Base-by-base conservation (phyloP, 1,140 invertebrate species). In the Mesaphorura yosii region DNA sequence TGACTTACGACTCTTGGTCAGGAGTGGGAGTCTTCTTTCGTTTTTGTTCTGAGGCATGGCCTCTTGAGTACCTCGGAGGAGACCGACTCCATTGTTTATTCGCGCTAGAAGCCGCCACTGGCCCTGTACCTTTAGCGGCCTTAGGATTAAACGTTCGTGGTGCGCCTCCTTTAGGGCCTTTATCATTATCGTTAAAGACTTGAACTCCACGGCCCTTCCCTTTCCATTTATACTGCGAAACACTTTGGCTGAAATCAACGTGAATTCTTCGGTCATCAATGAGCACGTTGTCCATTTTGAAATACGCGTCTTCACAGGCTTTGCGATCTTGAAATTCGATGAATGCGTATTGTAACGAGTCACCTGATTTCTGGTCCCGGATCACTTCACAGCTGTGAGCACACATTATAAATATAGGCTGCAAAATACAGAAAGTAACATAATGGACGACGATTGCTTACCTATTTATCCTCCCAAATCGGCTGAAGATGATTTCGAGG, bases 251-350 rank as follows among this genome's bases (percentile, higher is more conserved):
- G 72, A 99, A 99, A 70, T 99, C 96, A 2, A 99, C 96, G 70
- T 99, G 95, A 63, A 99, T 98, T 63, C 96, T 75, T 41, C 96
- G 72, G 67, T 99, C 96, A 73, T 99, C 96, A 64, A 99, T 98
- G 0, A 98, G 72, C 0, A 98, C 94, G 74, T 99, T 99, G 66
- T 98, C 94, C 96, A 99, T 99, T 76, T 99, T 99, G 64, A 98
- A 95, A 72, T 92, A 99, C 2, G 96, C 96, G 61, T 89, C 84
- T 74, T 99, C 96, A 74, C 95, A 98, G 10, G 92, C 81, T 68
- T 60, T 60, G 14, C 40, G 29, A 19, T 60, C 54, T 55, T 86
- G 87, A 77, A 98, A 99, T 70, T 99, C 96, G 61, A 99, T 89
- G 68, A 99, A 99, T 2, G 93, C 96, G 72, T 99, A 99, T 66